Conservation (phyloP, 1,140 invertebrate species). For the Cotesia glomerata region DNA sequence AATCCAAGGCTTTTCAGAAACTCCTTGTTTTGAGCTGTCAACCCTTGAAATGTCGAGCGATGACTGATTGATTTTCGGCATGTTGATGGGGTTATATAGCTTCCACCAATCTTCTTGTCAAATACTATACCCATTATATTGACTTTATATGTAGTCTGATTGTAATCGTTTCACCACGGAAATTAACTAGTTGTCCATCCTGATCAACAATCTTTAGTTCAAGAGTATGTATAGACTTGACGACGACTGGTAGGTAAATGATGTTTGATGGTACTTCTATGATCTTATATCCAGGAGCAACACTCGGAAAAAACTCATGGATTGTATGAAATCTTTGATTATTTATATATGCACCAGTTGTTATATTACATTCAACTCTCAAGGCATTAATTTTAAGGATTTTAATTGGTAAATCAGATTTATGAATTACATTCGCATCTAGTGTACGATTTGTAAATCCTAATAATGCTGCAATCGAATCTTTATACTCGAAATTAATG, state of each 20-base stretch:
- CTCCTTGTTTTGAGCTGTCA: too few relatives aligned
- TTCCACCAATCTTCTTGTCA: too few relatives aligned
- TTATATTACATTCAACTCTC: conserved; percentile 22
- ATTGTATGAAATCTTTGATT: not conserved
- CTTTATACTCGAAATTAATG: not conserved
- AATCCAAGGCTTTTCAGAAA: too few relatives aligned
- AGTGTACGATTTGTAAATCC: not conserved
- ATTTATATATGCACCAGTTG: not conserved
- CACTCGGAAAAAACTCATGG: not conserved
- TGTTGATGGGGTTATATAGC: too few relatives aligned
- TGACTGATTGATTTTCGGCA: too few relatives aligned
- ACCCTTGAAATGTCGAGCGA: too few relatives aligned
- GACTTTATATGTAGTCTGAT: not conserved
- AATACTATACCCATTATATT: too few relatives aligned
- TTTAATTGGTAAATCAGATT: conserved; percentile 2
- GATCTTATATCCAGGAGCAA: not conserved
- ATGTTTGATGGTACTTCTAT: not conserved
- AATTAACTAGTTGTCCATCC: not conserved
- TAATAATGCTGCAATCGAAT: not conserved
- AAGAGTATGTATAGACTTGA: not conserved
- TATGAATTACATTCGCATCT: not conserved
- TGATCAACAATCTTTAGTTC: conserved; percentile 2
- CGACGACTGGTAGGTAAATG: not conserved
- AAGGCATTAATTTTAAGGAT: conserved; percentile 16
- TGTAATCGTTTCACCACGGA: not conserved